Conservation (phyloP, 2,113 vertebrate genomes). For the Protobothrops flavoviridis region DNA sequence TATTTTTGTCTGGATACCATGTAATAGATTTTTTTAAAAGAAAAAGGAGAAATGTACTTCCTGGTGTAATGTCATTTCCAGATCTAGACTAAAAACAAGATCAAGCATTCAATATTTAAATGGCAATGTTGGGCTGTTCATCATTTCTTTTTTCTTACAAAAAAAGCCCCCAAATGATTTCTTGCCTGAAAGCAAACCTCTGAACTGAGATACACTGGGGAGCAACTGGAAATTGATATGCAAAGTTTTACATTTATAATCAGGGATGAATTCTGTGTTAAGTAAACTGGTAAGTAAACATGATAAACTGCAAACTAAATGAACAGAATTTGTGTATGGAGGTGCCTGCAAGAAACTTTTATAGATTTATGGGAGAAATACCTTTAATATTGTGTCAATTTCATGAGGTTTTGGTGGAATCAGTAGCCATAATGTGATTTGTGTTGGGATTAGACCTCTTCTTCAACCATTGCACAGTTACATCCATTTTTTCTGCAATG, state of each 20-base stretch:
- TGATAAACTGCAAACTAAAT: background rate
- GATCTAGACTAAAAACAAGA: background rate
- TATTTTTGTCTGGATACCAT: background rate
- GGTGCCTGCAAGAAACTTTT: background rate
- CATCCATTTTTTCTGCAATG: no score
- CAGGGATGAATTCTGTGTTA: background rate
- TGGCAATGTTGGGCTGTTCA: background rate
- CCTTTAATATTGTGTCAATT: background rate
- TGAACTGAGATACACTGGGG: background rate
- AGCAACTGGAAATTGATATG: background rate
- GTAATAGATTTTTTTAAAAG: background rate
- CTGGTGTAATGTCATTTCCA: background rate
- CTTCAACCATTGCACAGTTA: no score
- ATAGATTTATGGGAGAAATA: background rate
- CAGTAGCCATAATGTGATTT: no score
- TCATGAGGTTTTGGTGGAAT: background rate
- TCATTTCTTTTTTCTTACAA: background rate
- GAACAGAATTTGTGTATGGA: background rate
- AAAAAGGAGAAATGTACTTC: background rate
- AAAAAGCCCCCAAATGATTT: background rate
- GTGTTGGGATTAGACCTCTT: no score
- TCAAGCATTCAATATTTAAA: background rate
- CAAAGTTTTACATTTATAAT: background rate
- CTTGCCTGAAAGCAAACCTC: background rate
- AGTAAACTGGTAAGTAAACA: background rate